phyloP scores from a whole-genome alignment of 2,113 vertebrate genomes.

The Podiceps cristatus region DNA sequence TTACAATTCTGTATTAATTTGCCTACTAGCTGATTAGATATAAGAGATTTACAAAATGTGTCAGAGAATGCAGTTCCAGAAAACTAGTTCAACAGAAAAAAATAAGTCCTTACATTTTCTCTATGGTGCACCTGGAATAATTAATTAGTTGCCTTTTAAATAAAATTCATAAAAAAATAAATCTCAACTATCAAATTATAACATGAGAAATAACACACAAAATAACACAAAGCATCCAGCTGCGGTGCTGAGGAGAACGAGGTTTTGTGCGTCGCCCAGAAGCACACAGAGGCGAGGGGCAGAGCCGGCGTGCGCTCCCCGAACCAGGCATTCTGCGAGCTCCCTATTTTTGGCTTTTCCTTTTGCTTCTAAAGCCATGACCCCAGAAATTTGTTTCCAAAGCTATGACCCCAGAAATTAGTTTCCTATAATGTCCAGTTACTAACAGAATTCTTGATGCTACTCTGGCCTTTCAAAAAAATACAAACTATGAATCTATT shows the following conservation, averaged over 20 bases:
- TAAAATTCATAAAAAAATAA: slow-evolving; percentile 25
- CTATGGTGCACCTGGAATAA: slow-evolving; percentile 61
- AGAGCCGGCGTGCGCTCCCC: background rate
- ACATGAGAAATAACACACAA: background rate
- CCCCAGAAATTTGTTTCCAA: background rate
- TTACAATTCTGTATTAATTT: slow-evolving; percentile 53
- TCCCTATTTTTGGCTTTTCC: accelerated
- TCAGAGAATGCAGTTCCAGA: slow-evolving; percentile 25
- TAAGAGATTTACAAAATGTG: background rate
- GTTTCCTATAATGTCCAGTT: background rate
- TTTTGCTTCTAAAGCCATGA: background rate
- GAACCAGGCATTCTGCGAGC: accelerated
- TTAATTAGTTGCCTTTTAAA: slow-evolving; percentile 64
- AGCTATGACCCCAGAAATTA: background rate
- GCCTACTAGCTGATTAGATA: slow-evolving; percentile 41
- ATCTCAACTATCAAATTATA: background rate
- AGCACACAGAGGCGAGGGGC: accelerated
- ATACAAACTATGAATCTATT: background rate
- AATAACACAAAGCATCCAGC: background rate
- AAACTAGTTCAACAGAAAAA: slow-evolving; percentile 43
- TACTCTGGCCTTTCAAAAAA: background rate
- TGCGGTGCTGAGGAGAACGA: background rate
- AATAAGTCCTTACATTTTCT: slow-evolving; percentile 42
- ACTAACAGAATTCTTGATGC: background rate
- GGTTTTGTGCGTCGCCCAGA: background rate